These are phyloP conservation scores for Bombylius major DNA, from an alignment of 2,888 invertebrate species.

Conservation along the genomic window DNA sequence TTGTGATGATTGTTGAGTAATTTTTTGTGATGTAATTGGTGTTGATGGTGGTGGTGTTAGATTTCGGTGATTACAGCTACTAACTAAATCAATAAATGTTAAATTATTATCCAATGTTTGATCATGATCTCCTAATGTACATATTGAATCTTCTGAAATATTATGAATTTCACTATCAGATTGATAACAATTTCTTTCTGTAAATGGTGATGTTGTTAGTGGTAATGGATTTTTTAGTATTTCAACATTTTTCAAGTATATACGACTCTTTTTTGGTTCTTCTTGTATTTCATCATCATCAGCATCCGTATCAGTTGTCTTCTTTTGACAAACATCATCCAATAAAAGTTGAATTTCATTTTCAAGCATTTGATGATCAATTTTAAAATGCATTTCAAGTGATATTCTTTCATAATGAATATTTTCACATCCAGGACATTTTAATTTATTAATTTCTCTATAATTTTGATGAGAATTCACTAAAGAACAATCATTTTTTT, in stretches of 20 bases:
- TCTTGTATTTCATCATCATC: not conserved
- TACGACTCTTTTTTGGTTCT: constrained; percentile 25
- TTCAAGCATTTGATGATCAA: constrained; percentile 54
- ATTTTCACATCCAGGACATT: constrained; percentile 56
- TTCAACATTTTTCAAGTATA: constrained; percentile 34
- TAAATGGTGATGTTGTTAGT: not conserved
- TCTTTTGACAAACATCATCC: constrained; percentile 33
- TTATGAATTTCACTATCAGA: not conserved
- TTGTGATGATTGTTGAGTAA: not conserved
- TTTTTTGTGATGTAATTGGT: too few species aligned
- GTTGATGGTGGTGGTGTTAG: not conserved
- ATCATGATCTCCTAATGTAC: not conserved
- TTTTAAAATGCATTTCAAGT: constrained; percentile 48
- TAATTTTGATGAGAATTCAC: constrained; percentile 1
- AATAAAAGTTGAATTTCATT: constrained; percentile 47
- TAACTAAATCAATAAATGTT: not conserved
- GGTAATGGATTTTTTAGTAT: constrained; percentile 28
- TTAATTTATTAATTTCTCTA: constrained; percentile 35
- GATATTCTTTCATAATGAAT: constrained; percentile 50
- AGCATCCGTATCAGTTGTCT: not conserved
- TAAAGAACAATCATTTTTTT: not conserved
- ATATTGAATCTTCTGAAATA: not conserved
- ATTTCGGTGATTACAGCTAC: not conserved
- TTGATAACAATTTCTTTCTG: not conserved
- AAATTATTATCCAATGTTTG: not conserved